A percentile compares a stretch with the other conserved stretches of the same genome.
phyloP scores from a whole-genome alignment of 1,140 invertebrate species.

The Drosophila ogumai region DNA sequence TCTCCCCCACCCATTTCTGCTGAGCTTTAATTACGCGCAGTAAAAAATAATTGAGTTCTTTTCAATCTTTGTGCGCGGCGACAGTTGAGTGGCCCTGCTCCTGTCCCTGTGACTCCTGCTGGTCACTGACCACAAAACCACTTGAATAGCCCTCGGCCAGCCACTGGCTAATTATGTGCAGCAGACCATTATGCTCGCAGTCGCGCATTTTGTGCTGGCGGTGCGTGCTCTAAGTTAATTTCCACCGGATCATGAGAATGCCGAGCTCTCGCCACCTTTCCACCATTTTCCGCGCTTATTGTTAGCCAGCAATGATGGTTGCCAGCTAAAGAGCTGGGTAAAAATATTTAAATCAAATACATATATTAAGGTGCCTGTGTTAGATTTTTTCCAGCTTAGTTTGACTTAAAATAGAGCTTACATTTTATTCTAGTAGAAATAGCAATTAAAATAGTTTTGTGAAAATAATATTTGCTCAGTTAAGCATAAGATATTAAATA shows the following conservation, averaged over 20 bases:
- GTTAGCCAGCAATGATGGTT: constrained; percentile 21
- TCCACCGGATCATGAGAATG: constrained; percentile 60
- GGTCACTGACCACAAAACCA: constrained; percentile 62
- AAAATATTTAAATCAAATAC: background rate
- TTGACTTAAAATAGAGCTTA: background rate
- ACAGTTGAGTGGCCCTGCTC: constrained; percentile 27
- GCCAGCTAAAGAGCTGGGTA: background rate
- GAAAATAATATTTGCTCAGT: background rate
- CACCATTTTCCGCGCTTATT: constrained; percentile 39
- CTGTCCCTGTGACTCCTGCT: constrained; percentile 9
- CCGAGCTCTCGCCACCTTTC: constrained; percentile 47
- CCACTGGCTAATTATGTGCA: constrained; percentile 73
- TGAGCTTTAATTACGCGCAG: constrained; percentile 68
- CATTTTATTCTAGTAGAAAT: too few relatives aligned
- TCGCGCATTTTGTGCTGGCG: constrained; percentile 41
- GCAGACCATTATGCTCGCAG: constrained; percentile 67
- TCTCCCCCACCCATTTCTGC: constrained; percentile 9
- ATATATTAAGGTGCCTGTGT: background rate
- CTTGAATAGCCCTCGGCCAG: constrained; percentile 42
- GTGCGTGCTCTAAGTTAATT: constrained; percentile 79
- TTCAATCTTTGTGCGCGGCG: constrained; percentile 66
- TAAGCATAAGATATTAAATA: too few relatives aligned
- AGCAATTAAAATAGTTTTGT: too few relatives aligned
- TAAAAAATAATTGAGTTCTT: constrained; percentile 81
- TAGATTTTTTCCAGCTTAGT: background rate